phyloP scores from a whole-genome alignment of 2,888 invertebrate species.

The Drosophila lutescens region DNA sequence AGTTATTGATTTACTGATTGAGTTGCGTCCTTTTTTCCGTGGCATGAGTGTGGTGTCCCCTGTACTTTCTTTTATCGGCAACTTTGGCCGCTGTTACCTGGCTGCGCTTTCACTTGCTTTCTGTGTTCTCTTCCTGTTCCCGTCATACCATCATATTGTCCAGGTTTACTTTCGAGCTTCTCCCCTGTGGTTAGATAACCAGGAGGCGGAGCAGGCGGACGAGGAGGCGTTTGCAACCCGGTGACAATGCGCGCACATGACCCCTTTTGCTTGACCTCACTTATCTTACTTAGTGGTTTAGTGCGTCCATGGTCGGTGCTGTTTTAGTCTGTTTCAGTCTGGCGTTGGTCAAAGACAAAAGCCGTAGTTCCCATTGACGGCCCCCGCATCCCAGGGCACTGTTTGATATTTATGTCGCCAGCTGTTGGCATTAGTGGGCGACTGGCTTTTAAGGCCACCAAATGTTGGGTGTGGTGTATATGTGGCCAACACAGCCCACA shows the following conservation, averaged over 20 bases:
- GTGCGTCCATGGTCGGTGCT: conserved; percentile 46
- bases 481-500: conserved; percentile 25
- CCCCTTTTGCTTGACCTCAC: conserved; percentile 81
- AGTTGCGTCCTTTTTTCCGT: neutral
- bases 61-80: conserved; percentile 1
- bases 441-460: conserved; percentile 73
- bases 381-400: conserved; percentile 26
- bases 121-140: neutral
- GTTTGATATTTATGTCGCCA: conserved; percentile 75
- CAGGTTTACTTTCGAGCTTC: conserved; percentile 15
- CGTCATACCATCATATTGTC: conserved; percentile 19
- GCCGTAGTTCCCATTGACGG: conserved; percentile 27
- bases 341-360: conserved; percentile 58
- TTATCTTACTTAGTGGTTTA: conserved; percentile 80
- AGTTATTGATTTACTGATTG: conserved; percentile 29
- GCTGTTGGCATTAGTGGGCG: conserved; percentile 76
- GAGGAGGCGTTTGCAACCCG: conserved; percentile 22
- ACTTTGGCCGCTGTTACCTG: conserved; percentile 10
- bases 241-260: conserved; percentile 73
- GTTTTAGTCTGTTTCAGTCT: conserved; percentile 2
- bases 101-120: conserved; percentile 22
- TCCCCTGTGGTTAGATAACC: conserved; percentile 34
- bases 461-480: conserved; percentile 53
- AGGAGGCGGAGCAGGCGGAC: neutral
- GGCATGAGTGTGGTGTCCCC: neutral